A percentile compares a stretch with the other conserved stretches of the same genome.
These are phyloP conservation scores for Cantharis rustica DNA, from an alignment of 2,888 invertebrate genomes.

Conservation along the genomic window DNA sequence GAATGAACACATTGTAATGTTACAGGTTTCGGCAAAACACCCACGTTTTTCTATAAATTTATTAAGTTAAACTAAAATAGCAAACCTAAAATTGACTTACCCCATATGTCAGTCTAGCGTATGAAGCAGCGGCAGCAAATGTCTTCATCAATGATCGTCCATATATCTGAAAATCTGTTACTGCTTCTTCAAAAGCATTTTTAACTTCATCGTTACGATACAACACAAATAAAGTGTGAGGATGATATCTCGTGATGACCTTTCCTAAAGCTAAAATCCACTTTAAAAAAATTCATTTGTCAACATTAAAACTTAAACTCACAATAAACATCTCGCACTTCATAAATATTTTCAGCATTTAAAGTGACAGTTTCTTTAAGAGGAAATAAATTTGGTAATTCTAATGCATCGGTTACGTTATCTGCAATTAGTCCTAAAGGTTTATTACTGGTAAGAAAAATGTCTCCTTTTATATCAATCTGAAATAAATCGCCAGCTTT, in stretches of 20 bases:
- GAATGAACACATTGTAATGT: constrained; percentile 83
- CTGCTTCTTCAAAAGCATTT: constrained; percentile 72
- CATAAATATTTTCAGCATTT: constrained; percentile 67
- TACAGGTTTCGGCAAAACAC: constrained; percentile 75
- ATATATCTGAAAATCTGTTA: constrained; percentile 69
- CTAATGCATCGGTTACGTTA: constrained; percentile 59
- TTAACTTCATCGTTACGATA: constrained; percentile 67
- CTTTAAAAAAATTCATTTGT: background rate
- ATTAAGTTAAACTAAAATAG: constrained; percentile 1
- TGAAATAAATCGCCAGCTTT: constrained; percentile 67
- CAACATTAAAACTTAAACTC: constrained; percentile 55
- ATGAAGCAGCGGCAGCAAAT: constrained; percentile 76
- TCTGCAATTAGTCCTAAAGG: constrained; percentile 62
- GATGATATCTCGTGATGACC: constrained; percentile 59
- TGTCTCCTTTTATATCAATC: constrained; percentile 68
- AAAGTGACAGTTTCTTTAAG: constrained; percentile 74
- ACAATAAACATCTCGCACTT: constrained; percentile 70
- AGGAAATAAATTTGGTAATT: constrained; percentile 76
- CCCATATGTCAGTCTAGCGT: constrained; percentile 77
- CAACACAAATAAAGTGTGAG: constrained; percentile 81
- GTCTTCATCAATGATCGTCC: constrained; percentile 74
- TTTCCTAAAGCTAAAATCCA: constrained; percentile 60
- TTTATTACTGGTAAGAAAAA: constrained; percentile 67
- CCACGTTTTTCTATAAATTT: constrained; percentile 60
- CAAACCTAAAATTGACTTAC: constrained; percentile 54